phyloP scores from a whole-genome alignment of 2,113 vertebrate genomes.

The Motacilla alba region DNA sequence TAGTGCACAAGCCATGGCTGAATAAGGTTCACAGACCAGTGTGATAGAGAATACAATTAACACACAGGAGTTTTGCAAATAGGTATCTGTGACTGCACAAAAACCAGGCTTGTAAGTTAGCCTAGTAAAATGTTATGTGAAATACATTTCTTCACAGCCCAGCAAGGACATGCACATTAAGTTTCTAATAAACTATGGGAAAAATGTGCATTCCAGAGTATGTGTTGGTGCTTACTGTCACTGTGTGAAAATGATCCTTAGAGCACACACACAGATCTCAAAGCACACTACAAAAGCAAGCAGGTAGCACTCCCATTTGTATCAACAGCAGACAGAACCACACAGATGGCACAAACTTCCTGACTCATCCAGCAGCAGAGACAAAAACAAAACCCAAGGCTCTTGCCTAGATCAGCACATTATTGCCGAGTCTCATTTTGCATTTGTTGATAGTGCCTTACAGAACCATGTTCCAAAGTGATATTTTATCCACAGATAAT shows the following conservation, averaged over 20 bases:
- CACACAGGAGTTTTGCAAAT: background rate
- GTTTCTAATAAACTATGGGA: background rate
- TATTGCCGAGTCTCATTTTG: background rate
- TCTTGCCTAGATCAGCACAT: background rate
- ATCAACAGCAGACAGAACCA: background rate
- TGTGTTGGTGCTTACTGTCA: background rate
- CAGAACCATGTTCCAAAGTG: background rate
- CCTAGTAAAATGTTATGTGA: background rate
- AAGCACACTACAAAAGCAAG: background rate
- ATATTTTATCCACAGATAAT: background rate
- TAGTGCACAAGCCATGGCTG: slow-evolving; percentile 2
- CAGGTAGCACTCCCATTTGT: background rate
- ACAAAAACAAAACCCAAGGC: background rate
- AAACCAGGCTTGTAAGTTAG: background rate
- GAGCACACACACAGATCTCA: background rate
- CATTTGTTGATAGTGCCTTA: background rate
- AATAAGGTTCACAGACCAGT: background rate
- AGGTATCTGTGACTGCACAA: background rate
- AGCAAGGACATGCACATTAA: background rate
- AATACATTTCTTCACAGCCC: background rate
- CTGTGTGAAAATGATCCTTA: background rate
- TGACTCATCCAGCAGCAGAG: background rate
- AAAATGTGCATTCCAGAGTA: background rate
- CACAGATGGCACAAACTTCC: background rate
- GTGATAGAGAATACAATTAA: background rate